Percentiles rank a stretch among this genome's conserved stretches.
phyloP scores from a whole-genome alignment of 2,888 invertebrate species.

The Sinelater perroti region DNA sequence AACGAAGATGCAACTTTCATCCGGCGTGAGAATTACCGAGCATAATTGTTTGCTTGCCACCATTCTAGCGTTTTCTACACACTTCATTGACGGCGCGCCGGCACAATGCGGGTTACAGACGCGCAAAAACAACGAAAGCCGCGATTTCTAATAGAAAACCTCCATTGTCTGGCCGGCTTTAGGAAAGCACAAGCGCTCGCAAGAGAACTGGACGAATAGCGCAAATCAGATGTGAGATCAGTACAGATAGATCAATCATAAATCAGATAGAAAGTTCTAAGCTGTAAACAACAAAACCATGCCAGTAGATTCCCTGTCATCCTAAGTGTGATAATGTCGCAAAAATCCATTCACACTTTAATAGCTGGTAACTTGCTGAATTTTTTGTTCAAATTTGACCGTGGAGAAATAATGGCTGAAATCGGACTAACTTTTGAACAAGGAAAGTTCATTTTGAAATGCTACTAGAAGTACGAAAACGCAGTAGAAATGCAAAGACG shows the following conservation, averaged over 20 bases:
- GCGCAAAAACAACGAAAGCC: constrained; percentile 7
- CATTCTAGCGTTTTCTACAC: constrained; percentile 17
- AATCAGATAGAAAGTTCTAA: neutral
- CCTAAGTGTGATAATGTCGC: too few relatives aligned
- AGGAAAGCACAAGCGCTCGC: neutral
- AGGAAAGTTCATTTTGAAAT: too few relatives aligned
- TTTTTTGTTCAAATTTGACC: too few relatives aligned
- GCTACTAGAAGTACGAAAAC: too few relatives aligned
- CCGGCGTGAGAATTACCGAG: constrained; percentile 24
- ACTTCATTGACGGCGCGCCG: constrained; percentile 20
- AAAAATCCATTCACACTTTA: too few relatives aligned
- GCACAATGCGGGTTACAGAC: constrained; percentile 13
- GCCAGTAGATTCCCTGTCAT: too few relatives aligned
- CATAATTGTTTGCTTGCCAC: constrained; percentile 15
- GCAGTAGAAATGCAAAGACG: too few relatives aligned
- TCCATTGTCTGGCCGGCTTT: constrained; percentile 2
- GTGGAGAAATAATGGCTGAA: too few relatives aligned
- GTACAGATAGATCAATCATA: neutral
- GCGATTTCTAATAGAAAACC: constrained; percentile 27
- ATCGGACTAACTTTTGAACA: too few relatives aligned
- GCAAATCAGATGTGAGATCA: neutral
- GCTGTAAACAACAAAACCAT: neutral
- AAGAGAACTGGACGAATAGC: neutral
- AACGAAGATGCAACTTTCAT: constrained; percentile 25
- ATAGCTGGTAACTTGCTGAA: too few relatives aligned